phyloP scores from a whole-genome alignment of 2,113 vertebrate species.

The Platycercus adscitus region DNA sequence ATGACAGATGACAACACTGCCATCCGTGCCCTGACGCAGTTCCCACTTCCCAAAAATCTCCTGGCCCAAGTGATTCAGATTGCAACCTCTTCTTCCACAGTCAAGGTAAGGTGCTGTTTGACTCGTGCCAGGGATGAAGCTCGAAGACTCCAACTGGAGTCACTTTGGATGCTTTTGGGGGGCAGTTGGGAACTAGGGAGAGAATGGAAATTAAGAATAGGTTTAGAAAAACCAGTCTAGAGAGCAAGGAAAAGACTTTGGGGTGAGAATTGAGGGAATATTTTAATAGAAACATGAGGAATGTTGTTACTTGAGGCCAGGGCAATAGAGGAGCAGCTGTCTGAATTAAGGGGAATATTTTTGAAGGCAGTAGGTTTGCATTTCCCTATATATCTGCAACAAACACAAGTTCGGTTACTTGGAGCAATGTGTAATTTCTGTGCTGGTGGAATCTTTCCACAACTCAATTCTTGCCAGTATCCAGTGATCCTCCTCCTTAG shows the following conservation, averaged over 20 bases:
- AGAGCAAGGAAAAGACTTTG: neutral
- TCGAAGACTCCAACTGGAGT: neutral
- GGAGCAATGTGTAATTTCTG: neutral
- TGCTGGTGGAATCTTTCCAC: neutral
- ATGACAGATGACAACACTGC: slow-evolving; percentile 75
- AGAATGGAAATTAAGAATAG: neutral
- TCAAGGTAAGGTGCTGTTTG: slow-evolving; percentile 75
- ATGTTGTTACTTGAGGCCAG: neutral
- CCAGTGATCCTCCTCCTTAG: neutral
- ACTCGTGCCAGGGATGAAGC: neutral
- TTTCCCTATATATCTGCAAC: neutral
- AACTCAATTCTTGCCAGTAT: rapidly evolving
- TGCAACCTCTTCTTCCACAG: slow-evolving; percentile 83
- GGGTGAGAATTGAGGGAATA: neutral
- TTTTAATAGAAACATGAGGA: neutral
- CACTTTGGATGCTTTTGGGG: neutral
- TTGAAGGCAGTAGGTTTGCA: neutral
- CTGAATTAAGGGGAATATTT: neutral
- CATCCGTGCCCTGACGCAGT: slow-evolving; percentile 83
- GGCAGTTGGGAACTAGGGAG: neutral
- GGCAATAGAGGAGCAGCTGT: neutral
- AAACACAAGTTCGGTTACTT: neutral
- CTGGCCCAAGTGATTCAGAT: slow-evolving; percentile 87
- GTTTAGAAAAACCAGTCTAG: neutral
- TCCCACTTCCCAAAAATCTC: slow-evolving; percentile 89